phyloP scores from a whole-genome alignment of 2,113 vertebrate genomes.

The Leiothrix lutea region DNA sequence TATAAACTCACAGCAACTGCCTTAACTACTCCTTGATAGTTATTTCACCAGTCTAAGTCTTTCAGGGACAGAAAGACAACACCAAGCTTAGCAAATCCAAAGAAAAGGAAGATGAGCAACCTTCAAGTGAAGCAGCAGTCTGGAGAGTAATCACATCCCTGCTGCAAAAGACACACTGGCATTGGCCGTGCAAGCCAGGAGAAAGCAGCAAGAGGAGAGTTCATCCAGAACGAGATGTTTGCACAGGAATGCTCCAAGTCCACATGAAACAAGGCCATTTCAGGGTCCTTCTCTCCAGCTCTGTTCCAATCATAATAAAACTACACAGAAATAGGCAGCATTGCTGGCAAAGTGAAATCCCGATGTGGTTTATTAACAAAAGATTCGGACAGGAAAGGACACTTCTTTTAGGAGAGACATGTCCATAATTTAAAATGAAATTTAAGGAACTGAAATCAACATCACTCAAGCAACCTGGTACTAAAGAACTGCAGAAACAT shows the following conservation, averaged over 20 bases:
- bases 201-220: not conserved
- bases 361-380: not conserved
- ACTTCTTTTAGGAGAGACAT: not conserved
- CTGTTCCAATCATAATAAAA: not conserved
- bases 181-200: accelerated
- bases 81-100: not conserved
- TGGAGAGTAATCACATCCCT: not conserved
- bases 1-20: accelerated
- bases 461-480: not conserved
- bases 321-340: not conserved
- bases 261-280: not conserved
- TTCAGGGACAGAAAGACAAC: not conserved
- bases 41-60: not conserved
- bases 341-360: not conserved
- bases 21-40: not conserved
- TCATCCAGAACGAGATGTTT: not conserved
- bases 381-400: not conserved
- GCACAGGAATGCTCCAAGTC: not conserved
- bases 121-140: not conserved
- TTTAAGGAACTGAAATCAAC: not conserved
- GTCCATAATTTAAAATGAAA: not conserved
- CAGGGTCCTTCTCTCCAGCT: not conserved
- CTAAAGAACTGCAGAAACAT: not conserved
- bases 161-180: not conserved
- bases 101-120: not conserved